Evolutionary conservation across 2,888 invertebrate genomes (phyloP), one percentile per base, ranked within the genome.

Genomic region (Crossocerus cetratus): DNA sequence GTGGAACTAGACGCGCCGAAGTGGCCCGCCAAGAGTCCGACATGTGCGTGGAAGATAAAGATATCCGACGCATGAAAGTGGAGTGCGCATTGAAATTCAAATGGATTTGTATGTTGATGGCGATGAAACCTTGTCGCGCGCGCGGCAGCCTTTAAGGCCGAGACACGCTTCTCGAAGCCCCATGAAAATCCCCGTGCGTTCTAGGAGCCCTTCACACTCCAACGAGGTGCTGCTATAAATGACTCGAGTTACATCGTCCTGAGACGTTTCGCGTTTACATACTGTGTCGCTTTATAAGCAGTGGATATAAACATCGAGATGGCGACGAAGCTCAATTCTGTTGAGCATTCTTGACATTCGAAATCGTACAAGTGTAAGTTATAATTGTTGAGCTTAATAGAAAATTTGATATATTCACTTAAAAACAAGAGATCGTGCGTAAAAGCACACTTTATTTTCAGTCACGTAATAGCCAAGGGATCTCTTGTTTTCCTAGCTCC

Each of bases 61-160:
- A 44, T 43, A 65, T 58, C 32, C 57, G 54, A 23, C 23, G 8
- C 22, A 43, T 14, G 18, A 42, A 44, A 56, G 21, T 43, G 32
- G 32, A 44, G 49, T 53, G 22, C 54, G 23, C 66, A 66, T 66
- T 66, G 54, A 66, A 66, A 59, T 60, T 54, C 66, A 66, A 66
- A 66, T 66, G 65, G 21, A 65, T 59, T 66, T 66, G 59, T 59
- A 59, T 59, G 54, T 66, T 59, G 59, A 60, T 59, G 59, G 59
- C 53, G 59, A 66, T 66, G 66, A 23, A 43, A 66, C 43, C 57
- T 18, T 54, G 23, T 53, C 44, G 16, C 16, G 16, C 14, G 32
- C 8, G 14, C 14, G 45, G 4, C 57, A 18, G 2, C 32, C 45
- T 53, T 13, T 56, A 44, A 56, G 43, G 14, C 23, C 22, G 56